Percentiles rank a stretch among this genome's conserved stretches.
These are phyloP conservation scores for Oceanites oceanicus DNA, from an alignment of 2,113 vertebrate genomes.

Conservation along the genomic window DNA sequence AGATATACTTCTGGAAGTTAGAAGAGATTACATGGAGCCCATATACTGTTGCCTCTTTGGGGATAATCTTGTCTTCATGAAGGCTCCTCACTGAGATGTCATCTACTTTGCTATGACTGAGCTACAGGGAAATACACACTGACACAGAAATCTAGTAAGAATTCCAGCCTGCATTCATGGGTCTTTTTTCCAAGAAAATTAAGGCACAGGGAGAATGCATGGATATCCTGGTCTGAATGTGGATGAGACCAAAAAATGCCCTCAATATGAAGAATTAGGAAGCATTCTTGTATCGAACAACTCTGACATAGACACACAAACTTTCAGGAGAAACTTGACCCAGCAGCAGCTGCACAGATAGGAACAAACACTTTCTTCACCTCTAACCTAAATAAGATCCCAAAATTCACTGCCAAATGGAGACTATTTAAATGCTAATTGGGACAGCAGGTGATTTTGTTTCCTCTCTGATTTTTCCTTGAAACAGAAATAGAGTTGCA, in stretches of 20 bases:
- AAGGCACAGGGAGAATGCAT: neutral
- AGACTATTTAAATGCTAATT: slow-evolving; percentile 27
- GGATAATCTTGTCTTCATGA: neutral
- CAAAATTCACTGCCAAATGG: neutral
- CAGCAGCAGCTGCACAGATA: neutral
- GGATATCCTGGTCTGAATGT: neutral
- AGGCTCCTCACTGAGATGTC: neutral
- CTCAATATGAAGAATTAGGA: neutral
- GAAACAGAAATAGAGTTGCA: neutral
- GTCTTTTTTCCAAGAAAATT: neutral
- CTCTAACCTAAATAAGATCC: neutral
- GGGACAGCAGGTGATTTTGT: slow-evolving; percentile 15
- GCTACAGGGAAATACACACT: neutral
- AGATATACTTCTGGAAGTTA: neutral
- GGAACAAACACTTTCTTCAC: neutral
- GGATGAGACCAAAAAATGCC: neutral
- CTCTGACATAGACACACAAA: neutral
- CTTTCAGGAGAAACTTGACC: neutral
- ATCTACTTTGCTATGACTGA: neutral
- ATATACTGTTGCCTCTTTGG: neutral
- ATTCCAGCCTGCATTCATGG: neutral
- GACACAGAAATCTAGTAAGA: neutral
- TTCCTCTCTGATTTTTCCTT: neutral
- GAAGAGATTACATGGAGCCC: fast-evolving
- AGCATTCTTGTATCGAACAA: neutral